A percentile compares a stretch with the other conserved stretches of the same genome.
These are phyloP conservation scores for Apomyelois bistriatella DNA, from an alignment of 2,888 invertebrate species.

Conservation along the genomic window DNA sequence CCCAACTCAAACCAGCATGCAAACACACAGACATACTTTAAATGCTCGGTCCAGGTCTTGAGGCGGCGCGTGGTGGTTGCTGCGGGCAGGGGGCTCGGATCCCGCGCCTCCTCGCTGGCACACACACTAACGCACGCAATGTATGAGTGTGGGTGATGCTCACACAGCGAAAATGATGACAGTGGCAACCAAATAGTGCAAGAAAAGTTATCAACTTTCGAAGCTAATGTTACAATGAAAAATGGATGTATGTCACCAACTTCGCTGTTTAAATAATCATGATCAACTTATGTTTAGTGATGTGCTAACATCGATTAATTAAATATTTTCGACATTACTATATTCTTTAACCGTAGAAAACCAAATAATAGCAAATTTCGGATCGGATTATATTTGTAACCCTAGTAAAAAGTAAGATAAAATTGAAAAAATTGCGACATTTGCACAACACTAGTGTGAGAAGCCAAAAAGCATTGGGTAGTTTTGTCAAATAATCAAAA, in stretches of 20 bases:
- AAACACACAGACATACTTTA: constrained; percentile 60
- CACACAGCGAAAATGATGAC: constrained; percentile 5
- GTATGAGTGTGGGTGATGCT: constrained; percentile 38
- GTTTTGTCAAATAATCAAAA: constrained; percentile 16
- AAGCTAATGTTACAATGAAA: not conserved
- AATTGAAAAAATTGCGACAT: constrained; percentile 19
- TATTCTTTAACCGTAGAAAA: no score
- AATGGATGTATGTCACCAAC: constrained; percentile 21
- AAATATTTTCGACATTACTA: not conserved
- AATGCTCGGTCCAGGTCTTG: constrained; percentile 68
- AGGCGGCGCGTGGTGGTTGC: constrained; percentile 52
- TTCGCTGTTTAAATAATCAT: constrained; percentile 31
- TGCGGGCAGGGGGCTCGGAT: constrained; percentile 42
- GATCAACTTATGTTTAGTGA: constrained; percentile 32
- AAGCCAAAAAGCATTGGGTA: constrained; percentile 59
- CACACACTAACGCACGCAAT: constrained; percentile 47
- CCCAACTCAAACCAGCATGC: constrained; percentile 35
- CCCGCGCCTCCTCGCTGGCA: constrained; percentile 32
- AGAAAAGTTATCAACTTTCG: not conserved
- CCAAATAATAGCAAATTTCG: no score
- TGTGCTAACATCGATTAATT: constrained; percentile 30
- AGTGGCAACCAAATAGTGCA: no score
- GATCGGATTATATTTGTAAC: no score
- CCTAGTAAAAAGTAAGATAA: not conserved
- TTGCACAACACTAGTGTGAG: constrained; percentile 39